phyloP scores from a whole-genome alignment of 2,797 vertebrate genomes.

The Otus scops region DNA sequence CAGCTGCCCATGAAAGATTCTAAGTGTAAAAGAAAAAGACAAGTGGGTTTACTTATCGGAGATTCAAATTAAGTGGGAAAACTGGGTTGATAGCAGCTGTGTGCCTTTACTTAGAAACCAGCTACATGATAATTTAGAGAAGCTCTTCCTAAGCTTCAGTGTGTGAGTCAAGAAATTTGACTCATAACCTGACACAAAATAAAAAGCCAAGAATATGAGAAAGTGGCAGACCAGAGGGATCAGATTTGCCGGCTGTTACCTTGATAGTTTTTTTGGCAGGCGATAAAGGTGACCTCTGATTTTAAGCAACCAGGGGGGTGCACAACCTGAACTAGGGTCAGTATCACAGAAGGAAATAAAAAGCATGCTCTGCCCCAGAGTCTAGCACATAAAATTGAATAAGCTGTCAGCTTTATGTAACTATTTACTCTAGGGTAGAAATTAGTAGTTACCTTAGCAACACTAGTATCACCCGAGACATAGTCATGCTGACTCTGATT shows the following conservation, averaged over 20 bases:
- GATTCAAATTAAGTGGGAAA: slow-evolving; percentile 39
- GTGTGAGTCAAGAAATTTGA: slow-evolving; percentile 65
- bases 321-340: slow-evolving; percentile 9
- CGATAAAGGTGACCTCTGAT: slow-evolving; percentile 44
- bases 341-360: slow-evolving; percentile 56
- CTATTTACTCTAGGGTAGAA: slow-evolving; percentile 72
- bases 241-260: slow-evolving; percentile 51
- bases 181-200: slow-evolving; percentile 59
- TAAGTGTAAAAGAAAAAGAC: slow-evolving; percentile 27
- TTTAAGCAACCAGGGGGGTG: slow-evolving; percentile 28
- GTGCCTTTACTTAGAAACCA: slow-evolving; percentile 28
- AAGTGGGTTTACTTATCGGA: slow-evolving; percentile 20
- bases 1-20: slow-evolving; percentile 36
- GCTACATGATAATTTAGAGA: slow-evolving; percentile 2
- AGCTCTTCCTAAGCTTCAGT: slow-evolving; percentile 32
- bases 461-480: slow-evolving; percentile 43
- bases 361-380: slow-evolving; percentile 50
- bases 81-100: not conserved
- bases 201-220: slow-evolving; percentile 59
- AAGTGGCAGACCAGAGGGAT: slow-evolving; percentile 59
- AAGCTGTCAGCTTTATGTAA: slow-evolving; percentile 66
- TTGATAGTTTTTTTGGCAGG: slow-evolving; percentile 58
- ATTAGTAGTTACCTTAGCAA: slow-evolving; percentile 77
- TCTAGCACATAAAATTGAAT: slow-evolving; percentile 69
- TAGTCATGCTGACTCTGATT: slow-evolving; percentile 50